Base-by-base conservation (phyloP, 2,797 vertebrate species). In the Myiothlypis coronata region DNA sequence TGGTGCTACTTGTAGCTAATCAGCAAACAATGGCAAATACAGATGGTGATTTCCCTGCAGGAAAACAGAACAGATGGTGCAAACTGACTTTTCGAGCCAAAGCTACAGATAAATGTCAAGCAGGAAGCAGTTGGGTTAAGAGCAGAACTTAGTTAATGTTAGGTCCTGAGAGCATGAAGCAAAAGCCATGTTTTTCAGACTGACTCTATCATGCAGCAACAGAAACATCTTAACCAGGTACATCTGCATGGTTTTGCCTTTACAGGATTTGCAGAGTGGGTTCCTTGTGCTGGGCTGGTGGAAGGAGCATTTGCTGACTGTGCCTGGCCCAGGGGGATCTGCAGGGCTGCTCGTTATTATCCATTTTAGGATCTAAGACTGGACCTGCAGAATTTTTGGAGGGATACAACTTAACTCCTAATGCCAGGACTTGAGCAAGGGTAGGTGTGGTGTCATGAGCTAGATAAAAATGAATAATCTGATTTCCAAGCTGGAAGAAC, bases 41-140 rank as follows among this genome's bases (percentile, higher is more conserved):
- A 95, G 91, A 70, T 72, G 75, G 87, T n/a, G 61, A 77, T 85
- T 91, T 82, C 70, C 79, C 75, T 50, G 30, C 60, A 91, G 85
- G 47, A 85, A 83, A 93, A 76, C 28, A 63, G 79, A 91, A 67
- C 79, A 94, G 85, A 89, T 0, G 1, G 64, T 70, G 49, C 52
- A 92, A 87, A 79, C 6, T 53, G 34, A 52, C 44, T 59, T 72
- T 61, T 12, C 6, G 18, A 83, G 71, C 79, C 63, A 91, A 94
- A 87, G 52, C 68, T 67, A 44, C 56, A 70, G 44, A 70, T 21
- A 94, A 89, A 93, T 84, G 82, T 82, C 84, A 94, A 67, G 44
- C 34, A 83, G 64, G 28, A 85, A 83, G 56, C 39, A 61, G 26
- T 1, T 32, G 28, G 55, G 44, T 76, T 59, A 82, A 89, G 76